Evolutionary conservation across 2,797 vertebrate species (phyloP).

Genomic region (Channallabes apus): DNA sequence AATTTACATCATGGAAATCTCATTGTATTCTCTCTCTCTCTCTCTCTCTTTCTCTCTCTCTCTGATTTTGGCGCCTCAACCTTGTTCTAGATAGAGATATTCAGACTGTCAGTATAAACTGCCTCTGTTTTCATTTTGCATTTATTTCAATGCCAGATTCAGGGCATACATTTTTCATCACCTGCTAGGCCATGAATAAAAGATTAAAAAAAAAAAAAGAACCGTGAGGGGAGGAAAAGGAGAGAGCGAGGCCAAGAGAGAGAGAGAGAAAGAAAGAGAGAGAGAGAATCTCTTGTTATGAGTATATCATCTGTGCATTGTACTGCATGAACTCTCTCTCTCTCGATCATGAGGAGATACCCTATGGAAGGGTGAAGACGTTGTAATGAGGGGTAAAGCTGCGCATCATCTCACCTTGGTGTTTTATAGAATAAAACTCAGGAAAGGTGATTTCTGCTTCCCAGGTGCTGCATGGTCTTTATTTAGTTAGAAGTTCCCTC

Average conservation of each 20-base stretch:
- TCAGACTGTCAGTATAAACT: constrained; percentile 99
- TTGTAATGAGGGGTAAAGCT: constrained; percentile 73
- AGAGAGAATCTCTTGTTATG: constrained; percentile 82
- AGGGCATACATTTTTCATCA: constrained; percentile 99
- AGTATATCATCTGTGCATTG: constrained; percentile 83
- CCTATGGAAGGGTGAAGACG: constrained; percentile 72
- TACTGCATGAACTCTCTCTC: constrained; percentile 48
- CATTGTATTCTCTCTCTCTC: constrained; percentile 47
- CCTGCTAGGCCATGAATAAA: constrained; percentile 99
- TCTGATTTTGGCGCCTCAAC: constrained; percentile 89
- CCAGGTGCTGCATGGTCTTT: constrained; percentile 29
- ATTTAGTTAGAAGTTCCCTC: constrained; percentile 3
- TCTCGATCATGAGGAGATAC: constrained; percentile 74
- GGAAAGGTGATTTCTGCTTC: constrained; percentile 73
- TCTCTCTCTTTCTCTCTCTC: constrained; percentile 25
- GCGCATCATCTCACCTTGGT: constrained; percentile 77
- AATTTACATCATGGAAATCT: constrained; percentile 57
- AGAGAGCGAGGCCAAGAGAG: constrained; percentile 57
- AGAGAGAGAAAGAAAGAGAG: constrained; percentile 48
- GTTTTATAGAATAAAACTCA: constrained; percentile 81
- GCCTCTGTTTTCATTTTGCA: constrained; percentile 99
- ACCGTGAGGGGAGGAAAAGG: constrained; percentile 53
- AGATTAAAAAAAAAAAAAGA: constrained; percentile 97
- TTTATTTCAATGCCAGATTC: constrained; percentile 99
- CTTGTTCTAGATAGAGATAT: constrained; percentile 99